Conservation (phyloP, 2,113 vertebrate genomes). For the Corydoras sp. region DNA sequence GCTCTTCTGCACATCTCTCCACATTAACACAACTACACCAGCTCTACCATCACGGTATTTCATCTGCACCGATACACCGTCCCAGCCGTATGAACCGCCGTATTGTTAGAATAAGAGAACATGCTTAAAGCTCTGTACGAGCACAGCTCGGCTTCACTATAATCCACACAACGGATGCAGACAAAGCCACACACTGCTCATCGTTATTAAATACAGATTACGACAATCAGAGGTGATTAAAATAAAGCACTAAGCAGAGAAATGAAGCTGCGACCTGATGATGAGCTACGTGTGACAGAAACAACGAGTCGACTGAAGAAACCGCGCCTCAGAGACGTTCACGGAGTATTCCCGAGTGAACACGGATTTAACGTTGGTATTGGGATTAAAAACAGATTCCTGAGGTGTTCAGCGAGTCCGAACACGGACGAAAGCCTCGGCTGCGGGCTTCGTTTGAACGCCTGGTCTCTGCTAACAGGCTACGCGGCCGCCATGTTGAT, state of each 20-base stretch:
- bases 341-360: neutral
- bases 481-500: constrained; percentile 48
- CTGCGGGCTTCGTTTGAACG: constrained; percentile 4
- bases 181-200: too few relatives aligned
- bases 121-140: too few relatives aligned
- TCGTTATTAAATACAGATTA: too few relatives aligned
- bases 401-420: neutral
- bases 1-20: too few relatives aligned
- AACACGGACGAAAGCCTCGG: constrained; percentile 17
- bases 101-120: neutral
- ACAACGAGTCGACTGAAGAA: constrained; percentile 20
- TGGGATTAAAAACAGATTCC: neutral
- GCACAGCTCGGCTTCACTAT: too few relatives aligned
- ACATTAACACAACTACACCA: too few relatives aligned
- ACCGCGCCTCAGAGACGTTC: neutral
- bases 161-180: too few relatives aligned
- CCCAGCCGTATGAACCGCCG: neutral
- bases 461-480: constrained; percentile 35
- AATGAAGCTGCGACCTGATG: neutral
- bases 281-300: constrained; percentile 12
- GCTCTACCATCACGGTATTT: neutral
- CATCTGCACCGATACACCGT: neutral
- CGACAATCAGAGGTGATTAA: neutral
- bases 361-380: neutral
- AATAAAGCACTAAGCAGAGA: neutral